Evolutionary conservation across 2,888 invertebrate genomes (phyloP).

Genomic region (Hermaeophaga mercurialis): DNA sequence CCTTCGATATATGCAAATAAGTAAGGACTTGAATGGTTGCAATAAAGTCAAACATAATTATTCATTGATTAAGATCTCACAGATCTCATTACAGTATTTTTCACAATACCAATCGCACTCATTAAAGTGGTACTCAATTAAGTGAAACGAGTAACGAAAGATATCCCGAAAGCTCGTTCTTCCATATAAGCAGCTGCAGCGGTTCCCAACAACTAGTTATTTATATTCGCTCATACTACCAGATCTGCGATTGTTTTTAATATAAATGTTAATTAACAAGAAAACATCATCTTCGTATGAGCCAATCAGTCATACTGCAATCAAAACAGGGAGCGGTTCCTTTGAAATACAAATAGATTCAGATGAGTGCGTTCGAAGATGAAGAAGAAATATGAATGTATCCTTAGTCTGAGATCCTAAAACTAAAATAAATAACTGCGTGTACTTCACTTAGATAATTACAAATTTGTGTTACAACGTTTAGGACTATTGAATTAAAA

Average conservation of each 20-base stretch:
- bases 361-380: conserved; percentile 16
- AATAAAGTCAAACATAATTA: conserved; percentile 18
- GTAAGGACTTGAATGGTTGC: conserved; percentile 2
- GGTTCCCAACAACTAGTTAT: conserved; percentile 18
- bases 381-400: conserved; percentile 10
- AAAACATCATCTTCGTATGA: conserved; percentile 34
- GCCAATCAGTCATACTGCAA: conserved; percentile 32
- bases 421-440: too few species aligned
- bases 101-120: conserved; percentile 24
- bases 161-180: conserved; percentile 12
- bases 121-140: conserved; percentile 22
- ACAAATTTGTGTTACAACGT: too few species aligned
- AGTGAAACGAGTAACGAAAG: conserved; percentile 19
- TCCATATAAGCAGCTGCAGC: conserved; percentile 19
- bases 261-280: conserved; percentile 41
- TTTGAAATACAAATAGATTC: conserved; percentile 32
- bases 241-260: conserved; percentile 40
- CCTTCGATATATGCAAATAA: conserved; percentile 4
- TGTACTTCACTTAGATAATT: too few species aligned
- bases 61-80: conserved; percentile 23
- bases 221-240: conserved; percentile 32
- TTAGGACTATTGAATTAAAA: too few species aligned
- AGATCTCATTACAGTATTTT: conserved; percentile 21
- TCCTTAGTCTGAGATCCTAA: neutral
- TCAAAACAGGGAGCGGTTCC: conserved; percentile 35